Evolutionary conservation across 1,140 invertebrate species (phyloP).

Genomic region (Aphidius ervi): DNA sequence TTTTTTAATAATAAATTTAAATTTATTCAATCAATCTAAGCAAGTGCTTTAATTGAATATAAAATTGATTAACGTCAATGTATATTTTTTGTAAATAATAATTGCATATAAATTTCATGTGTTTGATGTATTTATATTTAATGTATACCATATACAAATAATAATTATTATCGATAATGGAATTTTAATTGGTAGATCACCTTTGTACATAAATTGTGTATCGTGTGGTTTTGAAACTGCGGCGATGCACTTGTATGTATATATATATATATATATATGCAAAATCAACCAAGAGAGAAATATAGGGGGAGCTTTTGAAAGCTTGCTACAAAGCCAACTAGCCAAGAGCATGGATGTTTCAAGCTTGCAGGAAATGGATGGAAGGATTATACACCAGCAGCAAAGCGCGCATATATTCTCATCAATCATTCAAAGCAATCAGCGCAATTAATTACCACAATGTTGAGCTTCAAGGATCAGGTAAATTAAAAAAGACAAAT

Average conservation of each 20-base stretch:
- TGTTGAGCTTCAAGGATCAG: slow-evolving; percentile 38
- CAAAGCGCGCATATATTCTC: slow-evolving; percentile 34
- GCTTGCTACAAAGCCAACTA: slow-evolving; percentile 12
- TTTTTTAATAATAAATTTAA: neutral
- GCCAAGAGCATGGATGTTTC: slow-evolving; percentile 17
- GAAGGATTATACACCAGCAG: slow-evolving; percentile 5
- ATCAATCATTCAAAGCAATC: slow-evolving; percentile 54
- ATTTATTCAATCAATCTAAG: slow-evolving; percentile 12
- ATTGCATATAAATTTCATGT: neutral
- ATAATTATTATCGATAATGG: slow-evolving; percentile 2
- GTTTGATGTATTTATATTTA: slow-evolving; percentile 7
- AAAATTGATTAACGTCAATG: slow-evolving; percentile 1
- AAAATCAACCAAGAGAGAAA: slow-evolving; percentile 25
- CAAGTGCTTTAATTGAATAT: slow-evolving; percentile 12
- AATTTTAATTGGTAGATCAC: slow-evolving; percentile 14
- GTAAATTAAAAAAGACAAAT: slow-evolving; percentile 43
- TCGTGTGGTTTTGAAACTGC: neutral
- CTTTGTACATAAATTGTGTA: slow-evolving; percentile 3
- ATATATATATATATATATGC: slow-evolving; percentile 4
- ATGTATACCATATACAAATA: neutral
- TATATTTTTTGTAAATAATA: neutral
- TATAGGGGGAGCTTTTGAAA: slow-evolving; percentile 6
- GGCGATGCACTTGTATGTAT: too few relatives aligned
- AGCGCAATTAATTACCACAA: slow-evolving; percentile 54
- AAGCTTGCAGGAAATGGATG: slow-evolving; percentile 18